Conservation (phyloP, 2,113 vertebrate genomes). For the Zonotrichia leucophrys region DNA sequence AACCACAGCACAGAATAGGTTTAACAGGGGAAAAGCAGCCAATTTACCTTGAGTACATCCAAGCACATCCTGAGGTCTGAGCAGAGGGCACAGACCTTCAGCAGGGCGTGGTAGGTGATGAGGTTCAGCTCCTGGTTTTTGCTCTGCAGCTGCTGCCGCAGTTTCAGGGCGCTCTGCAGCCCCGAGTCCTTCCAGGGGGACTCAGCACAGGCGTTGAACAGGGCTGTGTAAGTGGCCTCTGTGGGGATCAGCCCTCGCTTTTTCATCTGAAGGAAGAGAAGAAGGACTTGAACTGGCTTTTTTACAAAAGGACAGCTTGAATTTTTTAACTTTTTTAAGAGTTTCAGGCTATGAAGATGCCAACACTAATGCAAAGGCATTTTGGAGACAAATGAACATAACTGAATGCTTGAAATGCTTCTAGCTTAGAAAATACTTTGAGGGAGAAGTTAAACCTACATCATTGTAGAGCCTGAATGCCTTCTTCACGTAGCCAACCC, state of each 20-base stretch:
- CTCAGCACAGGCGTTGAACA: conserved; percentile 93
- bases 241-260: conserved; percentile 83
- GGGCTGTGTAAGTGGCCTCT: conserved; percentile 88
- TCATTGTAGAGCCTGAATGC: conserved; percentile 92
- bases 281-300: neutral
- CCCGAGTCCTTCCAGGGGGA: conserved; percentile 83
- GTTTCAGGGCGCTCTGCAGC: conserved; percentile 82
- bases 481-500: conserved; percentile 86
- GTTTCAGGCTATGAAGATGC: neutral
- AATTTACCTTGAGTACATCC: conserved; percentile 84
- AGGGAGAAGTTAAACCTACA: conserved; percentile 64
- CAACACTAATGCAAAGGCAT: accelerated
- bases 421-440: neutral
- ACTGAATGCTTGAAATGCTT: neutral
- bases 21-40: accelerated
- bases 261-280: conserved; percentile 84
- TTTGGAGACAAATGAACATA: neutral
- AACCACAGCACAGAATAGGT: neutral
- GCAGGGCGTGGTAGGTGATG: conserved; percentile 86
- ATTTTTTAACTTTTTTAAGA: neutral
- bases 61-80: conserved; percentile 85
- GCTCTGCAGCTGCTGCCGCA: conserved; percentile 82
- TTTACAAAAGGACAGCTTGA: neutral
- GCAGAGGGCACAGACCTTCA: conserved; percentile 84
- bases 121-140: conserved; percentile 80